Base-by-base conservation (phyloP, 2,888 invertebrate genomes). In the Cantharis rustica region DNA sequence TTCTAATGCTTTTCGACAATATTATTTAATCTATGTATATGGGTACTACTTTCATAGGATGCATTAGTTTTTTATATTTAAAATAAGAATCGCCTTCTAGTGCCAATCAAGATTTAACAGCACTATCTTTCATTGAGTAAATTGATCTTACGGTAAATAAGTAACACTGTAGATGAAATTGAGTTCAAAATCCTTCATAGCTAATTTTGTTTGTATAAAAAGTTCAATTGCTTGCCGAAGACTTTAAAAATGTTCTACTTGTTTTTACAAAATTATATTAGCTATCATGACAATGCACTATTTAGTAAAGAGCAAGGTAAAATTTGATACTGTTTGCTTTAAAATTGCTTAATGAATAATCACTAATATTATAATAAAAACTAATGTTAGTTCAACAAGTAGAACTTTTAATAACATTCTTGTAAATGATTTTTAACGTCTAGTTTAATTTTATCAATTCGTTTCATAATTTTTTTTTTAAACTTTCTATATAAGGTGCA, bases 81-180 rank as follows among this genome's bases (percentile, higher is more conserved):
- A 47, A 47, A 47, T 47, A 47, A 47, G 47, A 47, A 47, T 47
- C 47, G 7, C 47, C 47, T 90, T 92, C 93, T 82, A 82, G 82
- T 72, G 82, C 61, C 71, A 63, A 63, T 71, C 71, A 62, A 47
- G 71, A 66, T 5, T 71, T 74, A 27, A 71, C 68, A 64, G 71
- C 47, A 17, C n/a, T 17, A 16, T 69, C 26, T 23, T 71, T 63
- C 71, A 71, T 63, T 72, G 20, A 66, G 64, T 20, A 72, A 66
- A 72, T 72, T 20, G 72, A 47, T 73, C 73, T 16, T 68, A 73
- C 73, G 68, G 61, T 73, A 68, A 27, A 68, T 68, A 68, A 68
- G 66, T 63, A 63, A 71, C 71, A 17, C 62, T 27, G 16, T 61
- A 63, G 63, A 62, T 61, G 31, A 68, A 72, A 64, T 72, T 13